Percentiles rank a stretch among this genome's conserved stretches.
These are phyloP conservation scores for Diplosoma virens DNA, from an alignment of 23 tunicate species.

Conservation along the genomic window DNA sequence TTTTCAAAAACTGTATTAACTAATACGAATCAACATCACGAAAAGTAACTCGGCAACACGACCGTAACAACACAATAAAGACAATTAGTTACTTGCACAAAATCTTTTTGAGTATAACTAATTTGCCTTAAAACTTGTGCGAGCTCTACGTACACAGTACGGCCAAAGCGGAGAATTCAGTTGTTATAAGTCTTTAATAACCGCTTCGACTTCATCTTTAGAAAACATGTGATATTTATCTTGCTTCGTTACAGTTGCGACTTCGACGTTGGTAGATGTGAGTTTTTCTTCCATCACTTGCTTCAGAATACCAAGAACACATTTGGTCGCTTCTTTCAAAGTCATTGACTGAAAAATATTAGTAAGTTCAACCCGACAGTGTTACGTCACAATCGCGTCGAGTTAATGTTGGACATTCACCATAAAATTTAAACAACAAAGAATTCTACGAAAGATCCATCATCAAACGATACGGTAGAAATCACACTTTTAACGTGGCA, in stretches of 20 bases:
- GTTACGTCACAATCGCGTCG: no score
- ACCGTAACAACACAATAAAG: no score
- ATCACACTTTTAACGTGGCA: neutral
- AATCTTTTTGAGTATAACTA: no score
- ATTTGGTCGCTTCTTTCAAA: conserved; percentile 87
- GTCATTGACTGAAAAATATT: conserved; percentile 80
- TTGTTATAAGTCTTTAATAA: conserved; percentile 49
- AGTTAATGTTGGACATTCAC: no score
- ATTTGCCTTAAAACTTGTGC: no score
- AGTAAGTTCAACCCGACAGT: neutral
- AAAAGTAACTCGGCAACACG: no score
- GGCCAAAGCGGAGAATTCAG: neutral
- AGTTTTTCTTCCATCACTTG: conserved; percentile 99
- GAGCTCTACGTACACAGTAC: no score
- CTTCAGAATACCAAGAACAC: conserved; percentile 85
- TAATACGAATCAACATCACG: no score
- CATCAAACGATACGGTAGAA: neutral
- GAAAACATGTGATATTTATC: conserved; percentile 61
- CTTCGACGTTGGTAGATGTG: conserved; percentile 94
- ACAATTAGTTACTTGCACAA: no score
- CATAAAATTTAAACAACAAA: neutral
- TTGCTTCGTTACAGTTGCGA: conserved; percentile 78
- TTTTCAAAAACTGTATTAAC: no score
- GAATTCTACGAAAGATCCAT: neutral
- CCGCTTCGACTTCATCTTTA: conserved; percentile 83